phyloP scores from a whole-genome alignment of 2,797 vertebrate genomes.

The Anguilla marmorata region DNA sequence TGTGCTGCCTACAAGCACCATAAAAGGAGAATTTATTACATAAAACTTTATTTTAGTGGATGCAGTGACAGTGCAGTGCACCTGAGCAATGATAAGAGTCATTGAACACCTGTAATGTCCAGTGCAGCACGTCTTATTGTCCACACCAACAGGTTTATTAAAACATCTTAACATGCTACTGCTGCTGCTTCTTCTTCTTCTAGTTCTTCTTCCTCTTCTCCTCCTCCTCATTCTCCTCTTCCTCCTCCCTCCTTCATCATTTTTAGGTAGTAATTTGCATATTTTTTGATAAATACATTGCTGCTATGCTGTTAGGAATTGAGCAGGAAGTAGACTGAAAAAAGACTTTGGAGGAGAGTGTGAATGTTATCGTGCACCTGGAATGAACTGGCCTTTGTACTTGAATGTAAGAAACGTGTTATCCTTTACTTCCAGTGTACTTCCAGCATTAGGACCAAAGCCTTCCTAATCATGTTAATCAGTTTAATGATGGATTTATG shows the following conservation, averaged over 20 bases:
- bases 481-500: conserved; percentile 4
- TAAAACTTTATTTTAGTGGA: background rate
- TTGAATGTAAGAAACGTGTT: background rate
- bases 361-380: background rate
- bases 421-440: background rate
- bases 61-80: background rate
- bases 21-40: background rate
- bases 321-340: background rate
- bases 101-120: background rate
- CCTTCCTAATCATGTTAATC: background rate
- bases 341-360: background rate
- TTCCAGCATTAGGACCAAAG: background rate
- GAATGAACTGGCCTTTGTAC: background rate
- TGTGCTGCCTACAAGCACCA: background rate
- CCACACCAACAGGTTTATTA: background rate
- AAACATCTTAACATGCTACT: background rate
- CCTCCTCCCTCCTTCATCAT: background rate
- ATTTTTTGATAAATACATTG: too few species aligned
- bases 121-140: background rate
- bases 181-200: too few species aligned
- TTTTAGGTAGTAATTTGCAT: background rate
- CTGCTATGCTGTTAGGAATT: too few species aligned
- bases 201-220: background rate
- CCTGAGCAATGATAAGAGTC: background rate
- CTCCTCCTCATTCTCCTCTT: background rate